These are phyloP conservation scores for Xanthia icteritia DNA, from an alignment of 2,888 invertebrate genomes.

Conservation along the genomic window DNA sequence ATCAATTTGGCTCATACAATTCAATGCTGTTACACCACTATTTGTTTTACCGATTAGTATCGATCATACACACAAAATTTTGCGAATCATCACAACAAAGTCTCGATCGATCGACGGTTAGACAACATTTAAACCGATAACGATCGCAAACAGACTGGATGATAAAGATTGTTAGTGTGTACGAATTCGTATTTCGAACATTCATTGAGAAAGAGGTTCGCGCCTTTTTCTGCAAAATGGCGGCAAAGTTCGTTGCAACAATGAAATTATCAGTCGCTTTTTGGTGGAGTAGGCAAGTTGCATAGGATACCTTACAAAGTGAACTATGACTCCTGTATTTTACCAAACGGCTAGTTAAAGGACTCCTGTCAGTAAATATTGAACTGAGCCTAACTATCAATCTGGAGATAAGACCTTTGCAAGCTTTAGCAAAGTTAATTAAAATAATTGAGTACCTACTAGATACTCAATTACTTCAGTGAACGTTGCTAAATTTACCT, in stretches of 20 bases:
- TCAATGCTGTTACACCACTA: constrained; percentile 72
- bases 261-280: no score
- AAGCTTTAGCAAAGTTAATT: not conserved
- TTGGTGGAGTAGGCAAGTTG: not conserved
- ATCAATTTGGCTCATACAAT: constrained; percentile 45
- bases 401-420: not conserved
- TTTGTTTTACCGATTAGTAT: constrained; percentile 79
- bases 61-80: constrained; percentile 76
- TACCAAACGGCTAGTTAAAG: not conserved
- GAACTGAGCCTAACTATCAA: not conserved
- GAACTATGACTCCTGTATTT: not conserved
- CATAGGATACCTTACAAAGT: not conserved
- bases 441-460: not conserved
- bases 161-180: constrained; percentile 61
- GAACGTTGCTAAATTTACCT: not conserved
- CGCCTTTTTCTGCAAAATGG: constrained; percentile 72
- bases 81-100: constrained; percentile 83
- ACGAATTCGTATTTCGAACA: constrained; percentile 60
- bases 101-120: constrained; percentile 75
- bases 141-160: constrained; percentile 60
- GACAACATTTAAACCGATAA: constrained; percentile 78
- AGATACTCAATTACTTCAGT: not conserved
- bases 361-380: no score
- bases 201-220: constrained; percentile 72
- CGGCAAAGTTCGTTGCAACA: constrained; percentile 29